Base-by-base conservation (phyloP, 1,140 invertebrate species). In the Leptinotarsa lineolata region DNA sequence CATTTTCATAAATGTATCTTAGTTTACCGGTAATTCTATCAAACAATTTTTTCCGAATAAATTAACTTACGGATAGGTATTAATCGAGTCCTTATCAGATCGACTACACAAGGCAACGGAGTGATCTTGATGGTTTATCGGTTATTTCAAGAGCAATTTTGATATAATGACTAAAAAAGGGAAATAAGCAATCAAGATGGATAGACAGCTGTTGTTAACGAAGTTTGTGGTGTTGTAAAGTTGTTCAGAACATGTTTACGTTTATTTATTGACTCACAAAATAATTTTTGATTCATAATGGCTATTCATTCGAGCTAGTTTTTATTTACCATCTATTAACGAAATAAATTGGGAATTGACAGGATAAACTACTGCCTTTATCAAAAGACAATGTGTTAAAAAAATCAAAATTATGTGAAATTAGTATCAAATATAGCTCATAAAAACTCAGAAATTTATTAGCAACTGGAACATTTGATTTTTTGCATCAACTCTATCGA, bases 121-220 rank as follows among this genome's bases (percentile, higher is more conserved):
- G 5, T 30, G 61, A 64, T 64, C 61, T 64, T 70, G 72, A 74
- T 73, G 65, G 72, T 54, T 73, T 68, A 73, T 74, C 72, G 68
- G 67, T 70, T 74, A 66, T 70, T 74, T 64, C 68, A 54, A 74
- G 58, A 74, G 72, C 69, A 75, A 75, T 75, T 75, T 75, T 61
- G 68, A 67, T 72, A 75, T 75, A 75, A 75, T 75, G 74, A 72
- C 64, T 61, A 16, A 39, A 30, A 75, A 75, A 70, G 74, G 74
- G 74, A 75, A 75, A 75, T 72, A 60, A 72, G 74, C 74, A 75
- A 75, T 75, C 74, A 75, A 75, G 69, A 68, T 44, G 48, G 48
- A 68, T 69, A 75, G 74, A 68, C 74, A 75, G 74, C 74, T 75
- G 74, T 72, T 69, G 70, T 72, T 74, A 72, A 74, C 65, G 11